Conservation (phyloP, 2,113 vertebrate genomes). For the Cyanistes caeruleus region DNA sequence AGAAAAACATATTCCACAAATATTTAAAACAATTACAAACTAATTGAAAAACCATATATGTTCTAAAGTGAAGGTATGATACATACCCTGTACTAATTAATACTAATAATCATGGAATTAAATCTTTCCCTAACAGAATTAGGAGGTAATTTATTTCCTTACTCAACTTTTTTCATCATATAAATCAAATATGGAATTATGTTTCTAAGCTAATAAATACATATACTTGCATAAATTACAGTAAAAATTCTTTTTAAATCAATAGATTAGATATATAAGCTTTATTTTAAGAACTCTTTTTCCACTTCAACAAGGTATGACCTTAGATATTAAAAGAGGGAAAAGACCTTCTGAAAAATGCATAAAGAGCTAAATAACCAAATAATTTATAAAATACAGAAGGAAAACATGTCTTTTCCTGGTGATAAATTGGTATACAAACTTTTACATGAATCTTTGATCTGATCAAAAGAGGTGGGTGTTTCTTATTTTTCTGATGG, state of each 20-base stretch:
- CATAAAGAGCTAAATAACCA: not conserved
- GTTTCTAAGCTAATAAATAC: not conserved
- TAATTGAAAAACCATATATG: not conserved
- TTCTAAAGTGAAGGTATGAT: not conserved
- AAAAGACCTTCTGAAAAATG: not conserved
- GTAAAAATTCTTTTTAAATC: not conserved
- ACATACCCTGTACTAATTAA: not conserved
- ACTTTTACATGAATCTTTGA: conserved; percentile 32
- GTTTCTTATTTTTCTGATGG: conserved; percentile 29
- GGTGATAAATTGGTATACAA: not conserved
- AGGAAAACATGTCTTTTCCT: not conserved
- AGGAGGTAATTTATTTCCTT: not conserved
- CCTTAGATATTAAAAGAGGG: not conserved
- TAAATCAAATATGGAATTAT: not conserved
- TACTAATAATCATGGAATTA: not conserved
- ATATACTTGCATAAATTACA: not conserved
- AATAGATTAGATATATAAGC: not conserved
- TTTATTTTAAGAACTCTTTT: not conserved
- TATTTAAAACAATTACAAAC: not conserved
- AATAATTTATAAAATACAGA: not conserved
- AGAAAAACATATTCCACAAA: not conserved
- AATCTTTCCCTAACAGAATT: not conserved
- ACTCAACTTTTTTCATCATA: not conserved
- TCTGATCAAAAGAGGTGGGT: conserved; percentile 10
- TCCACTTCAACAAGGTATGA: not conserved